phyloP scores from a whole-genome alignment of 2,888 invertebrate species.

The Aricia artaxerxes region DNA sequence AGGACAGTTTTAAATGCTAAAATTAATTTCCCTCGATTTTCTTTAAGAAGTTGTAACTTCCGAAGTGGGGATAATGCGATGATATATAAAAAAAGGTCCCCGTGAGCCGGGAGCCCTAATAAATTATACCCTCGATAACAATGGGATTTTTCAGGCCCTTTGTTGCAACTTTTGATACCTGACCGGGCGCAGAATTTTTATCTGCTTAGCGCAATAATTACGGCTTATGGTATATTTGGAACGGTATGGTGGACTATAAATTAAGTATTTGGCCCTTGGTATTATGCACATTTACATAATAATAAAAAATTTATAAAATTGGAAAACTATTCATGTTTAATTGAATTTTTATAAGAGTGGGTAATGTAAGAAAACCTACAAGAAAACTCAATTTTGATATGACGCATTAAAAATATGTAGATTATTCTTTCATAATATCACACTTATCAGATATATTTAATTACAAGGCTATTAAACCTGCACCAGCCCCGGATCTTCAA shows the following conservation, averaged over 20 bases:
- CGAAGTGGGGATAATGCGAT: slow-evolving; percentile 80
- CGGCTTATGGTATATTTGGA: slow-evolving; percentile 7
- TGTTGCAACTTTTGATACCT: slow-evolving; percentile 81
- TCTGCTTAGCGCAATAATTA: slow-evolving; percentile 31
- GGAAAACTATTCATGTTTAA: no score
- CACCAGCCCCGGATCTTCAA: no score
- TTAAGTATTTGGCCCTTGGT: not conserved
- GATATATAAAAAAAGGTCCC: slow-evolving; percentile 81
- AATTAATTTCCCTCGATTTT: slow-evolving; percentile 79
- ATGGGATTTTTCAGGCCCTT: slow-evolving; percentile 79
- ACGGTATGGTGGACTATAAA: not conserved
- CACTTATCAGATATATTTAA: no score
- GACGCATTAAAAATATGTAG: no score
- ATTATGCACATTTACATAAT: not conserved
- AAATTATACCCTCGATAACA: slow-evolving; percentile 82
- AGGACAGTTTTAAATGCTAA: slow-evolving; percentile 76
- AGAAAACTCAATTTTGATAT: no score
- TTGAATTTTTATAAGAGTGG: no score
- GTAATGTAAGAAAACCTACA: no score
- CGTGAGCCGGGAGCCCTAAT: slow-evolving; percentile 74
- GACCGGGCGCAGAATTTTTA: slow-evolving; percentile 52
- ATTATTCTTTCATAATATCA: no score
- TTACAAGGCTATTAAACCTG: no score
- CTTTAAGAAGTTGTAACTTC: slow-evolving; percentile 80
- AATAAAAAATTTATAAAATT: no score